phyloP scores from a whole-genome alignment of 2,113 vertebrate genomes.

The Onychorhynchus coronatus region DNA sequence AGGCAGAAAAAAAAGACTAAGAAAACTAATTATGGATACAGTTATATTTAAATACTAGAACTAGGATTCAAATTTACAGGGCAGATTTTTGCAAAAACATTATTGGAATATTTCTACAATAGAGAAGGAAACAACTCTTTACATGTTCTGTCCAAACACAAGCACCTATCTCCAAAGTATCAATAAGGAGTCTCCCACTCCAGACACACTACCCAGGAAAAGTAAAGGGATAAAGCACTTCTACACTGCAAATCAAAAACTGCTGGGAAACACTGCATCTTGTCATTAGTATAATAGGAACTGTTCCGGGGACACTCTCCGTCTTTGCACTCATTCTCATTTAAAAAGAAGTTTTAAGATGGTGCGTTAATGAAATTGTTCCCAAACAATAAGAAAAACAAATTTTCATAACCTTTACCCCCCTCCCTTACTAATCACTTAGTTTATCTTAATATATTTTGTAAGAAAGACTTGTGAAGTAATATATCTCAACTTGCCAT shows the following conservation, averaged over 20 bases:
- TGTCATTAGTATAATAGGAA: background rate
- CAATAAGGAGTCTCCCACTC: background rate
- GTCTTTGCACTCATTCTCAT: background rate
- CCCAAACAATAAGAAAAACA: background rate
- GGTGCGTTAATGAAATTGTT: background rate
- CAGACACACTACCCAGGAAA: background rate
- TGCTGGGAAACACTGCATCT: background rate
- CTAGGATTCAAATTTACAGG: background rate
- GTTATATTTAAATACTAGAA: background rate
- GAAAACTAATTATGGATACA: background rate
- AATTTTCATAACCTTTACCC: background rate
- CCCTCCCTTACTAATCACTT: background rate
- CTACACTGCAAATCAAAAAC: background rate
- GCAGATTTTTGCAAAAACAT: background rate
- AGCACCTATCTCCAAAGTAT: background rate
- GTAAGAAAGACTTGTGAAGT: background rate
- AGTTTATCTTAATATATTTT: background rate
- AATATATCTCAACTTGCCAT: conserved; percentile 74
- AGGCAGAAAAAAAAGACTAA: background rate
- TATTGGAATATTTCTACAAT: background rate
- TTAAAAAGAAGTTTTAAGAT: background rate
- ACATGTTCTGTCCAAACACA: background rate
- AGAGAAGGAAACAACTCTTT: background rate
- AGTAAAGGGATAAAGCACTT: background rate
- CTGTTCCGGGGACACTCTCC: background rate